Conservation (phyloP, 64 coral and sea anemone genomes). For the Actinia equina region DNA sequence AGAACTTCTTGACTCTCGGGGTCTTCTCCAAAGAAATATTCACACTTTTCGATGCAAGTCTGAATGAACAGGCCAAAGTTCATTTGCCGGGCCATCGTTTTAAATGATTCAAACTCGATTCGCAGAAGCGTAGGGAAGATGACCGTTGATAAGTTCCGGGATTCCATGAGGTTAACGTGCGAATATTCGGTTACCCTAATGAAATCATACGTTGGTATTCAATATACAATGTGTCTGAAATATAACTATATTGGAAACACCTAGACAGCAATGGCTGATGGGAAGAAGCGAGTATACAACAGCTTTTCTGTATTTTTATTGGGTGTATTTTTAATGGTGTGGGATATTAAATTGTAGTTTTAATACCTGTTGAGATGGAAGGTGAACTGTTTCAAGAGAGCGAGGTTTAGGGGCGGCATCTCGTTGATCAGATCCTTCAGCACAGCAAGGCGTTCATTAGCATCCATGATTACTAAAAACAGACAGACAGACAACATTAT, state of each 20-base stretch:
- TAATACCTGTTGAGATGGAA: conserved; percentile 93
- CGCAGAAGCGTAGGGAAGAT: conserved; percentile 78
- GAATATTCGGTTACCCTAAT: conserved; percentile 63
- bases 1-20: neutral
- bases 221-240: neutral
- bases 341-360: too few species aligned
- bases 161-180: conserved; percentile 84
- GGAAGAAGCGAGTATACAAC: too few species aligned
- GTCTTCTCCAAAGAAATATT: conserved; percentile 73
- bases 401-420: conserved; percentile 55
- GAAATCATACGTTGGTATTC: neutral
- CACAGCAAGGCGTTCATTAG: conserved; percentile 64
- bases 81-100: conserved; percentile 55
- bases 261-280: too few species aligned
- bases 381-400: conserved; percentile 85
- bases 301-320: too few species aligned
- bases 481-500: conserved; percentile 7
- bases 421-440: conserved; percentile 58
- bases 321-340: too few species aligned
- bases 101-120: conserved; percentile 51
- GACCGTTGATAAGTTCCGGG: conserved; percentile 65
- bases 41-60: conserved; percentile 89
- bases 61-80: conserved; percentile 77
- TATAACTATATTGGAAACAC: too few species aligned
- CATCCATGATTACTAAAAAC: conserved; percentile 71